These are phyloP conservation scores for Hydrozoanthus tunicans DNA, from an alignment of 64 coral and sea anemone genomes.

Conservation along the genomic window DNA sequence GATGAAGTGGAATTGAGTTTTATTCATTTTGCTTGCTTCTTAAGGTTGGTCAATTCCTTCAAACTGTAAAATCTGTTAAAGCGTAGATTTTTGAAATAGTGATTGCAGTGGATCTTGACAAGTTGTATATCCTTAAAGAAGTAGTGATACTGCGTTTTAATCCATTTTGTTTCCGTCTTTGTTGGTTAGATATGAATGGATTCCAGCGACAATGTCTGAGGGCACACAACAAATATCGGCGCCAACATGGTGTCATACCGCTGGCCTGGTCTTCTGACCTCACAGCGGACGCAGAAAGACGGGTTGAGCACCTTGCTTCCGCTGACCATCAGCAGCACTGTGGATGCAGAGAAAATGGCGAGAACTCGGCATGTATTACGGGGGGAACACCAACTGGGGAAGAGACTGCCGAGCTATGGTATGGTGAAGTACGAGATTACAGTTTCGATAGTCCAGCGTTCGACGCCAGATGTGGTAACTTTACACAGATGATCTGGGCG, in stretches of 20 bases:
- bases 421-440: conserved; percentile 81
- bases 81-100: neutral
- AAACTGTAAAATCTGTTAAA: neutral
- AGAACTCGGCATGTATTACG: conserved; percentile 60
- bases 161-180: conserved; percentile 1
- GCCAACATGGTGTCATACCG: conserved; percentile 68
- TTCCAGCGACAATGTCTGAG: conserved; percentile 82
- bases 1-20: too few relatives aligned
- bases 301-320: conserved; percentile 70
- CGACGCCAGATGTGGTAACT: conserved; percentile 81
- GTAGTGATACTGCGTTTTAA: neutral
- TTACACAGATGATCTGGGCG: conserved; percentile 87
- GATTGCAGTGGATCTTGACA: too few relatives aligned
- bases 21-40: too few relatives aligned
- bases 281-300: conserved; percentile 60
- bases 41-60: too few relatives aligned
- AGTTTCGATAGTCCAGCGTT: conserved; percentile 86
- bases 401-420: conserved; percentile 83
- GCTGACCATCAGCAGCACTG: conserved; percentile 56
- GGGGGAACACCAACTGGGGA: conserved; percentile 63
- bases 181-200: conserved; percentile 63
- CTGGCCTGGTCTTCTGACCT: conserved; percentile 81
- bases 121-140: conserved; percentile 15
- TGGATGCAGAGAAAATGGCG: conserved; percentile 66
- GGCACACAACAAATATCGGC: conserved; percentile 87